phyloP scores from a whole-genome alignment of 2,888 invertebrate species.

The Mimumesa dahlbomi region DNA sequence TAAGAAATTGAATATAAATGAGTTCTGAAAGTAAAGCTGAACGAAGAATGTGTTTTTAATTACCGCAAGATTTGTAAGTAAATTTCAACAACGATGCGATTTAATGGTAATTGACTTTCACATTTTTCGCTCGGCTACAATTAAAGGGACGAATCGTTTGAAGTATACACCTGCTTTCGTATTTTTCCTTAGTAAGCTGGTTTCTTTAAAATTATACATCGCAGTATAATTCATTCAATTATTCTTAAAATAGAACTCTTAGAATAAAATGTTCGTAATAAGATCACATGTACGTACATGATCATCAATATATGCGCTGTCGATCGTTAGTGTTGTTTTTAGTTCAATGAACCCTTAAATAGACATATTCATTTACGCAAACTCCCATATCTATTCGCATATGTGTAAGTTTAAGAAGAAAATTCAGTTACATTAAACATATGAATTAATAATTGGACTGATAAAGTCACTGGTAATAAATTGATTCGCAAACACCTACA shows the following conservation, averaged over 20 bases:
- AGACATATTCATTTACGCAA: background rate
- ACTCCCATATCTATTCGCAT: background rate
- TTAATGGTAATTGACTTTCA: background rate
- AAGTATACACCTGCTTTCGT: background rate
- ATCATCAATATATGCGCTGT: slow-evolving; percentile 33
- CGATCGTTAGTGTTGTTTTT: slow-evolving; percentile 24
- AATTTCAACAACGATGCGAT: background rate
- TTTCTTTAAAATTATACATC: background rate
- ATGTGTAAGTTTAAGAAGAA: background rate
- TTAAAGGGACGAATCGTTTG: background rate
- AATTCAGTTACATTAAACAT: too few species aligned
- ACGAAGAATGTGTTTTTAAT: slow-evolving; percentile 3
- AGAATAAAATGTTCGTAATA: slow-evolving; percentile 13
- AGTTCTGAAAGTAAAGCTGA: slow-evolving; percentile 23
- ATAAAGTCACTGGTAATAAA: too few species aligned
- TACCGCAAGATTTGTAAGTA: background rate
- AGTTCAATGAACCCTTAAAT: background rate
- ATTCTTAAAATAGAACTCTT: slow-evolving; percentile 35
- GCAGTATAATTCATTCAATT: slow-evolving; percentile 3
- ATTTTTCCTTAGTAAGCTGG: background rate
- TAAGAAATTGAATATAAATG: slow-evolving; percentile 30
- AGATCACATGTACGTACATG: slow-evolving; percentile 24
- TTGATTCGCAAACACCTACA: too few species aligned
- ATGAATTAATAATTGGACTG: too few species aligned
- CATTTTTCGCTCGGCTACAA: background rate